Conservation (phyloP, 2,888 invertebrate genomes). For the Erebia palarica region DNA sequence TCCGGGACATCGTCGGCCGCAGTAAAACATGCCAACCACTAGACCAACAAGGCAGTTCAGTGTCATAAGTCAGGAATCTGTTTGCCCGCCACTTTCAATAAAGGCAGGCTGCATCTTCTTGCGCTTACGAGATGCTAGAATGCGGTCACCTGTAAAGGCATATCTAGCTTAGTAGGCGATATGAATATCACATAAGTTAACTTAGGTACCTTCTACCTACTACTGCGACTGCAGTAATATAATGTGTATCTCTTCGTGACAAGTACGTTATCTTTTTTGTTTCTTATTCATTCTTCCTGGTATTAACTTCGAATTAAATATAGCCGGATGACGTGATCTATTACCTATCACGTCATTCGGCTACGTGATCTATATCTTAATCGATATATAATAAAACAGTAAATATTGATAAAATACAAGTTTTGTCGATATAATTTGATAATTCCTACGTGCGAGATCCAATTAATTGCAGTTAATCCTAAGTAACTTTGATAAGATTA, state of each 20-base stretch:
- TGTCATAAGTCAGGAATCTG: no score
- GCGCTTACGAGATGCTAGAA: no score
- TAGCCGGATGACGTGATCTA: background rate
- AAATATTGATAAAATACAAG: slow-evolving; percentile 1
- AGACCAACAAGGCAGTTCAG: no score
- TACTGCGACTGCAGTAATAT: no score
- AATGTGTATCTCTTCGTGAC: no score
- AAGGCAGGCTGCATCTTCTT: no score
- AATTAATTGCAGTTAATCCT: background rate
- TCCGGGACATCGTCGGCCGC: no score
- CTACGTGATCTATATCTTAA: background rate
- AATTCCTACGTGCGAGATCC: background rate
- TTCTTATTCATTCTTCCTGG: background rate
- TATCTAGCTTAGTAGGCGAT: background rate
- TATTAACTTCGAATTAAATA: background rate
- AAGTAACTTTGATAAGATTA: background rate
- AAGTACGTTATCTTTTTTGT: background rate
- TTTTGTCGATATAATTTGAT: background rate
- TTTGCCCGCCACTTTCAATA: no score
- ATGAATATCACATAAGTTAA: background rate
- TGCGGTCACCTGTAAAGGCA: no score
- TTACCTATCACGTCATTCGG: no score
- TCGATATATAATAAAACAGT: background rate
- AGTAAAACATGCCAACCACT: no score
- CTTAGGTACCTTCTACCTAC: no score